These are phyloP conservation scores for Harpalus rufipes DNA, from an alignment of 2,888 invertebrate genomes.

Conservation along the genomic window DNA sequence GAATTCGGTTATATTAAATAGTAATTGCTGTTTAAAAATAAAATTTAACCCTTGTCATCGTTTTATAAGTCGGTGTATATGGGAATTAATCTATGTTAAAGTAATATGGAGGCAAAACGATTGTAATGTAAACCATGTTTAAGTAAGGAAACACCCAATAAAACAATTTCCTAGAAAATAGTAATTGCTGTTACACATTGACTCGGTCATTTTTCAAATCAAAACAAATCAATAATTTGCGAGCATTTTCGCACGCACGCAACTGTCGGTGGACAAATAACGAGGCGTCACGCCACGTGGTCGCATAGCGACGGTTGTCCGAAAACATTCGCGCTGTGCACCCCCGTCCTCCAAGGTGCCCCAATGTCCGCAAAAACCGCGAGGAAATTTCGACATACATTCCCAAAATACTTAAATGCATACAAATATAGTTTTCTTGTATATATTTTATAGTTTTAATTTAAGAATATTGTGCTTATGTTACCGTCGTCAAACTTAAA, in stretches of 20 bases:
- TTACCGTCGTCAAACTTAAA: too few species aligned
- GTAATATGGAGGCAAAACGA: neutral
- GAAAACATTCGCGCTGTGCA: slow-evolving; percentile 41
- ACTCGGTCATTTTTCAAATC: slow-evolving; percentile 36
- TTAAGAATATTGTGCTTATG: too few species aligned
- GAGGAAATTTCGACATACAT: slow-evolving; percentile 18
- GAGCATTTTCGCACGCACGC: slow-evolving; percentile 54
- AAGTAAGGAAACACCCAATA: slow-evolving; percentile 16
- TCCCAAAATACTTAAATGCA: neutral
- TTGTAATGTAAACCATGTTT: neutral
- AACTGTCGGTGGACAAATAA: slow-evolving; percentile 43
- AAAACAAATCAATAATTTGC: slow-evolving; percentile 59
- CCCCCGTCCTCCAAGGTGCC: neutral
- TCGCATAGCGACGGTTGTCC: slow-evolving; percentile 55
- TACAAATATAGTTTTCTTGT: too few species aligned
- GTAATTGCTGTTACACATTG: slow-evolving; percentile 10
- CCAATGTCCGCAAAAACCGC: neutral
- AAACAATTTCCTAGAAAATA: slow-evolving; percentile 53
- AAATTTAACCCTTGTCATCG: too few species aligned
- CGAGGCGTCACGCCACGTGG: slow-evolving; percentile 50
- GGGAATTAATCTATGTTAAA: neutral
- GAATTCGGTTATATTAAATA: too few species aligned
- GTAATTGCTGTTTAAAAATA: too few species aligned
- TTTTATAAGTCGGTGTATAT: too few species aligned
- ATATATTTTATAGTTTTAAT: too few species aligned